These are phyloP conservation scores for Amphipoea oculea DNA, from an alignment of 2,888 invertebrate genomes.

Conservation along the genomic window DNA sequence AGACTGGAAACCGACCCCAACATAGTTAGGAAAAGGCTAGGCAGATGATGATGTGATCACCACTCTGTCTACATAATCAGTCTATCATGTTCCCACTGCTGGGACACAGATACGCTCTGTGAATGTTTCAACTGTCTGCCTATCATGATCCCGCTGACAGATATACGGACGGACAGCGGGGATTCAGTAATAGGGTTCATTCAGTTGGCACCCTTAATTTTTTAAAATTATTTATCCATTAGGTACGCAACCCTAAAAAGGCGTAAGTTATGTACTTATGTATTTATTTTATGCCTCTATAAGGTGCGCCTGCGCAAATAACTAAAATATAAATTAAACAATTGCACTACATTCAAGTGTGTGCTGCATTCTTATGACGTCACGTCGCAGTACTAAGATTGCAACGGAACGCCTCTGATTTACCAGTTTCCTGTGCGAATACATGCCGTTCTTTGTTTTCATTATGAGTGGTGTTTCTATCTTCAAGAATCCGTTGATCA, in stretches of 20 bases:
- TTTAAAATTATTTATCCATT: no score
- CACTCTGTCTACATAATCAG: no score
- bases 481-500: neutral
- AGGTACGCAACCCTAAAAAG: no score
- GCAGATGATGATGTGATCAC: neutral
- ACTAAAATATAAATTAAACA: neutral
- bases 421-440: conserved; percentile 27
- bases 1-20: no score
- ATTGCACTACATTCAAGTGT: conserved; percentile 6
- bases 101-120: no score
- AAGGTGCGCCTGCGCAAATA: neutral
- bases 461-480: neutral
- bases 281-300: neutral
- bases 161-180: no score
- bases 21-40: no score
- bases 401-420: conserved; percentile 26
- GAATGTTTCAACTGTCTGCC: no score
- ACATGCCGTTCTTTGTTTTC: conserved; percentile 15
- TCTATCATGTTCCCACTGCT: no score
- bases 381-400: conserved; percentile 32
- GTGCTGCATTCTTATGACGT: conserved; percentile 35
- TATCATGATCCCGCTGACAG: no score
- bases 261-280: neutral
- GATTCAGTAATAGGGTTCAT: no score
- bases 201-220: no score